phyloP scores from a whole-genome alignment of 1,140 invertebrate genomes.

The Chlorops oryzae region DNA sequence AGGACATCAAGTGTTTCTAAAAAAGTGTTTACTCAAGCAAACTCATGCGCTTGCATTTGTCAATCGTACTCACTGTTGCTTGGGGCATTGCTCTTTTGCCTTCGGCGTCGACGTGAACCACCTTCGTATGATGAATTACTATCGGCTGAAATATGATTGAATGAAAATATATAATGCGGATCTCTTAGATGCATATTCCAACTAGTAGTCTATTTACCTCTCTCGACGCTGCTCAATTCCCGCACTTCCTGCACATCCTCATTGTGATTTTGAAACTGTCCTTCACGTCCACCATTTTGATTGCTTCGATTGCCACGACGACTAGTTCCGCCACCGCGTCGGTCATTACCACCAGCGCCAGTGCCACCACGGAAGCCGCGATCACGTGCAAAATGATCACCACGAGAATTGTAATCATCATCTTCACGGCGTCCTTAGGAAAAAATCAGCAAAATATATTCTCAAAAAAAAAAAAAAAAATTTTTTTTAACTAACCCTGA shows the following conservation, averaged over 20 bases:
- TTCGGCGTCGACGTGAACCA: conserved; percentile 40
- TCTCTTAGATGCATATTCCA: conserved; percentile 18
- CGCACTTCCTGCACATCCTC: conserved; percentile 40
- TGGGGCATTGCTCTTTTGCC: conserved; percentile 41
- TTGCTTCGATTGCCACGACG: conserved; percentile 35
- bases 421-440: conserved; percentile 36
- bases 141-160: conserved; percentile 35
- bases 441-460: background rate
- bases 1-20: background rate
- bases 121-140: conserved; percentile 46
- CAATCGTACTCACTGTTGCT: conserved; percentile 43
- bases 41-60: too few relatives aligned
- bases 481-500: conserved; percentile 9
- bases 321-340: conserved; percentile 27
- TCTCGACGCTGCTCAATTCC: conserved; percentile 45
- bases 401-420: conserved; percentile 43
- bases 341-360: conserved; percentile 26
- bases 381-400: conserved; percentile 42
- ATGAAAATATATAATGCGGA: conserved; percentile 1
- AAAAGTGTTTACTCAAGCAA: background rate
- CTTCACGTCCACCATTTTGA: conserved; percentile 33
- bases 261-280: conserved; percentile 42
- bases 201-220: conserved; percentile 28
- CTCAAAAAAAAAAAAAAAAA: background rate
- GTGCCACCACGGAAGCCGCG: conserved; percentile 23